Evolutionary conservation across 2,113 vertebrate genomes (phyloP).

Genomic region (Paedocypris sp.): DNA sequence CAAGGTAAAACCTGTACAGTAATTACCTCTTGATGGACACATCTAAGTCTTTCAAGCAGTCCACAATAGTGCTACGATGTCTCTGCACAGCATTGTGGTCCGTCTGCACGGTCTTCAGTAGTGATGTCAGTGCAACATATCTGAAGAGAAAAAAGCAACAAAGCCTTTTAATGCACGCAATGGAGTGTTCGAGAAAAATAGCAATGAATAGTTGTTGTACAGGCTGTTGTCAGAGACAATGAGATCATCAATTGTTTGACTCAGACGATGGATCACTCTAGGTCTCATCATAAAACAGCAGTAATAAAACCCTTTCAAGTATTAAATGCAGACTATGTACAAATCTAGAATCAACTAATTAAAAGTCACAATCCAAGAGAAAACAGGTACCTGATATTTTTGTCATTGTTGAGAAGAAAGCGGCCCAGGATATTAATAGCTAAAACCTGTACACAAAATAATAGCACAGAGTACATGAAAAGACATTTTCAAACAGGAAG

Average conservation of each 20-base stretch:
- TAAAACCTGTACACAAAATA: slow-evolving; percentile 74
- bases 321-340: no score
- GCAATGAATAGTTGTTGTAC: not conserved
- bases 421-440: slow-evolving; percentile 98
- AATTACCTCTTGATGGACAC: slow-evolving; percentile 95
- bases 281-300: slow-evolving; percentile 6
- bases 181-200: not conserved
- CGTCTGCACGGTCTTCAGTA: slow-evolving; percentile 97
- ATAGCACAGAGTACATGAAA: not conserved
- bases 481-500: not conserved
- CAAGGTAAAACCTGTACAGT: not conserved
- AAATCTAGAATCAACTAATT: no score
- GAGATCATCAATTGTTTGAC: slow-evolving; percentile 1
- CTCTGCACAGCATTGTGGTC: slow-evolving; percentile 97
- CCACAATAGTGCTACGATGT: slow-evolving; percentile 95
- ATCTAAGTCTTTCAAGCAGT: slow-evolving; percentile 96
- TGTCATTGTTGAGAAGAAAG: slow-evolving; percentile 97
- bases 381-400: slow-evolving; percentile 86
- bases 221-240: not conserved
- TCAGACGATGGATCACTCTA: slow-evolving; percentile 18
- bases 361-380: not conserved
- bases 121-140: slow-evolving; percentile 93
- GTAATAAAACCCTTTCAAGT: not conserved
- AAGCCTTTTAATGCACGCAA: not conserved
- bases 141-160: slow-evolving; percentile 45